Percentiles rank a stretch among this genome's conserved stretches.
phyloP scores from a whole-genome alignment of 2,888 invertebrate genomes.

The Charanyca ferruginea region DNA sequence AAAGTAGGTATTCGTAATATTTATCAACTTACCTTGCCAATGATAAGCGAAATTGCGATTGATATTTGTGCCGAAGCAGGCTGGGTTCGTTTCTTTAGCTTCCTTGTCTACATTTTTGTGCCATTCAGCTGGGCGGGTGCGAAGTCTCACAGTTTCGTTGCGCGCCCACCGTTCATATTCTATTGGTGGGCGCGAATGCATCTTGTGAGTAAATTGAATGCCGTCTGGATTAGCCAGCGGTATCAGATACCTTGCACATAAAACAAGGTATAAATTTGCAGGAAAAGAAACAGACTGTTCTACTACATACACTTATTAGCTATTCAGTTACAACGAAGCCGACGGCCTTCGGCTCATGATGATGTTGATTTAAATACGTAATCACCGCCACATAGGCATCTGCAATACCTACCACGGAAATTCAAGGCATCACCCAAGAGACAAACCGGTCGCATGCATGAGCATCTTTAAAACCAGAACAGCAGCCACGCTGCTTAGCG shows the following conservation, averaged over 20 bases:
- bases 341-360: no score
- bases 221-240: slow-evolving; percentile 87
- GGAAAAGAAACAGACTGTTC: neutral
- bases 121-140: slow-evolving; percentile 78
- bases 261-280: neutral
- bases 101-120: slow-evolving; percentile 83
- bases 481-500: no score
- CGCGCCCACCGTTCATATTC: slow-evolving; percentile 75
- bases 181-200: slow-evolving; percentile 69
- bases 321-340: no score
- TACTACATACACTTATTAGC: no score
- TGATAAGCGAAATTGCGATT: slow-evolving; percentile 88
- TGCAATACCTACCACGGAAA: no score
- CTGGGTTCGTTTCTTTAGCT: slow-evolving; percentile 47
- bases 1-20: slow-evolving; percentile 11
- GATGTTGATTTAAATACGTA: no score
- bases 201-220: slow-evolving; percentile 77
- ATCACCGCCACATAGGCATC: no score
- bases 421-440: no score
- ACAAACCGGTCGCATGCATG: no score
- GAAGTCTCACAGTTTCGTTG: slow-evolving; percentile 73
- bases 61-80: slow-evolving; percentile 85
- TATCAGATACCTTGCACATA: slow-evolving; percentile 80
- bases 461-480: no score
- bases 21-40: slow-evolving; percentile 83